Percentiles rank a stretch among this genome's conserved stretches.
Evolutionary conservation across 2,797 vertebrate genomes (phyloP).

Genomic region (Crenuchus spilurus): DNA sequence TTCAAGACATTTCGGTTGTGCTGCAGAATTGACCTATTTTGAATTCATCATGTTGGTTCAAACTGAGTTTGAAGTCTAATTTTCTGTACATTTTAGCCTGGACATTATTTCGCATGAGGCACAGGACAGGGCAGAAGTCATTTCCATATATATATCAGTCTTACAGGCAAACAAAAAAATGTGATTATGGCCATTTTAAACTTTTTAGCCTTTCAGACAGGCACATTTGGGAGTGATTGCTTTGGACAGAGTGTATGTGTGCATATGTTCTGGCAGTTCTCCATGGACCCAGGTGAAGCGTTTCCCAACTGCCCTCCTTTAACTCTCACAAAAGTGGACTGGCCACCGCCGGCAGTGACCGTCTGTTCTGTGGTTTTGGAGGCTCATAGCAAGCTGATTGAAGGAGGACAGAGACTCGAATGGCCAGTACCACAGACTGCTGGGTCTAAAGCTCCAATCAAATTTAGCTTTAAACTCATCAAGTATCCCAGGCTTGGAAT

Average conservation of each 20-base stretch:
- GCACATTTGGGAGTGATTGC: background rate
- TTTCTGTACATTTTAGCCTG: too few relatives aligned
- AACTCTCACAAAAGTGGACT: constrained; percentile 1
- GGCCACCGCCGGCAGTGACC: background rate
- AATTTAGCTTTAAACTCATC: constrained; percentile 5
- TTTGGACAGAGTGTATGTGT: background rate
- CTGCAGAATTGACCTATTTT: too few relatives aligned
- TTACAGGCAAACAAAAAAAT: too few relatives aligned
- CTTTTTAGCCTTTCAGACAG: background rate
- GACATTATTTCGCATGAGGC: too few relatives aligned
- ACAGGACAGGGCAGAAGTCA: too few relatives aligned
- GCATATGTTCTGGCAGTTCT: background rate
- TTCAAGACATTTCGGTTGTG: too few relatives aligned
- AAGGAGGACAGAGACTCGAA: background rate
- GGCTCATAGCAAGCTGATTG: background rate
- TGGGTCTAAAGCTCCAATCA: background rate
- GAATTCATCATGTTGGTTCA: too few relatives aligned
- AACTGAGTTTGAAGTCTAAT: too few relatives aligned
- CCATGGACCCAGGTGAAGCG: background rate
- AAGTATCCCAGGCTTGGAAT: background rate
- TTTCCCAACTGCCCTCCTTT: background rate
- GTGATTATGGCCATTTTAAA: background rate
- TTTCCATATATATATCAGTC: too few relatives aligned
- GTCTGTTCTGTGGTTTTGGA: constrained; percentile 24
- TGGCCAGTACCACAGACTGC: background rate